Evolutionary conservation across 2,113 vertebrate species (phyloP).

Genomic region (Nothocercus nigrocapillus): DNA sequence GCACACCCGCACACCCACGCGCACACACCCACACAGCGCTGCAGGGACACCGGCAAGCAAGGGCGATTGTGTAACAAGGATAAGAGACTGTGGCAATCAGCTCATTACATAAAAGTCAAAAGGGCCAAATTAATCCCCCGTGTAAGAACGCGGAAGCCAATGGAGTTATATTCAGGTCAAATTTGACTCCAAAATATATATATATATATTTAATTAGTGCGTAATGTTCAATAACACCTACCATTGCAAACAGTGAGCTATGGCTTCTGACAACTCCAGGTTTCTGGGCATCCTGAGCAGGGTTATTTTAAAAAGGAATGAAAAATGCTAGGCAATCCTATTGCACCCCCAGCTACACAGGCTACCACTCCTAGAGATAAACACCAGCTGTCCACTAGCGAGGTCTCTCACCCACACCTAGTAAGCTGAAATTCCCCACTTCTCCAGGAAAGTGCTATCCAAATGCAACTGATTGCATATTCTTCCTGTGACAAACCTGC

Average conservation of each 20-base stretch:
- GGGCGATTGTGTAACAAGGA: slow-evolving; percentile 65
- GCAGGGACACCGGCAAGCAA: slow-evolving; percentile 35
- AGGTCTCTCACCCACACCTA: slow-evolving; percentile 8
- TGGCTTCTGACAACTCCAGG: background rate
- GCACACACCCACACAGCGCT: background rate
- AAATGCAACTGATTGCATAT: background rate
- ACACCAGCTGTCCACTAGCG: slow-evolving; percentile 44
- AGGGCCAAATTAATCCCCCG: slow-evolving; percentile 70
- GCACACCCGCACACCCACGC: background rate
- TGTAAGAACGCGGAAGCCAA: slow-evolving; percentile 36
- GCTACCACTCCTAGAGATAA: slow-evolving; percentile 36
- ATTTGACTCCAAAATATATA: slow-evolving; percentile 32
- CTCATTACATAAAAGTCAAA: slow-evolving; percentile 71
- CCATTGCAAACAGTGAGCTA: slow-evolving; percentile 13
- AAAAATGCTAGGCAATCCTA: slow-evolving; percentile 34
- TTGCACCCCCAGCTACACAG: slow-evolving; percentile 29
- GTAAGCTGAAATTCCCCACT: slow-evolving; percentile 49
- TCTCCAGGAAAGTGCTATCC: background rate
- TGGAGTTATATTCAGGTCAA: slow-evolving; percentile 63
- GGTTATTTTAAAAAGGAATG: slow-evolving; percentile 28
- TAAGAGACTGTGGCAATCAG: slow-evolving; percentile 68
- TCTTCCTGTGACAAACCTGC: background rate
- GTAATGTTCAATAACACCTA: slow-evolving; percentile 11
- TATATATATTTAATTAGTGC: slow-evolving; percentile 14
- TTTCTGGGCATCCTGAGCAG: slow-evolving; percentile 28